Evolutionary conservation across 2,888 invertebrate species (phyloP), one percentile per base, ranked within the genome.

Genomic region (Saturnia pavonia): DNA sequence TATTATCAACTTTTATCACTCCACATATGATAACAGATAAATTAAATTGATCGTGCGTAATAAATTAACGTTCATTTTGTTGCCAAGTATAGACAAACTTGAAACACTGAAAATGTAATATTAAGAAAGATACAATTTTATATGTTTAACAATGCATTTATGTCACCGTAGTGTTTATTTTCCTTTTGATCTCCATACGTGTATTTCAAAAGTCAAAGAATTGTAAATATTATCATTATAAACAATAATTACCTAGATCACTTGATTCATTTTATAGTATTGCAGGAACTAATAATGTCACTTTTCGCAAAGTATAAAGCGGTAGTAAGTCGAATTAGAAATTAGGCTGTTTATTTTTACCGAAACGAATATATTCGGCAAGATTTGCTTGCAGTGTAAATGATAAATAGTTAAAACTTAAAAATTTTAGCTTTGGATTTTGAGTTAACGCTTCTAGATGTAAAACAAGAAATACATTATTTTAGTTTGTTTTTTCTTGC

Each of bases 391-490:
- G n/a, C n/a, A n/a, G n/a, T n/a, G n/a, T n/a, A n/a, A n/a, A n/a
- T 51, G 8, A n/a, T 19, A 19, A 51, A 51, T 14, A 1, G 34
- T 25, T 27, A 19, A 34, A 27, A n/a, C 63, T 63, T 6, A 14
- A 14, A 16, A 63, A 34, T 34, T 1, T 34, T 7, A 6, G 3
- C 34, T 63, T 34, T 27, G 19, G 34, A 57, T 57, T 16, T 63
- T 34, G 7, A 63, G 63, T 63, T 7, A 63, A 40, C 7, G 34
- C 14, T 27, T 69, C 65, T 27, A 12, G 48, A 27, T 45, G 11
- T 45, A 69, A 60, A 57, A 51, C 34, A 27, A 74, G 71, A 69
- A 69, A 74, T 70, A 72, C 69, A 70, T 74, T 71, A 69, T 34
- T 34, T 63, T 6, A 27, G 25, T 68, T 45, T 67, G 45, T 65